Evolutionary conservation across 2,888 invertebrate genomes (phyloP), one percentile per base, ranked within the genome.

Genomic region (Acleris literana): DNA sequence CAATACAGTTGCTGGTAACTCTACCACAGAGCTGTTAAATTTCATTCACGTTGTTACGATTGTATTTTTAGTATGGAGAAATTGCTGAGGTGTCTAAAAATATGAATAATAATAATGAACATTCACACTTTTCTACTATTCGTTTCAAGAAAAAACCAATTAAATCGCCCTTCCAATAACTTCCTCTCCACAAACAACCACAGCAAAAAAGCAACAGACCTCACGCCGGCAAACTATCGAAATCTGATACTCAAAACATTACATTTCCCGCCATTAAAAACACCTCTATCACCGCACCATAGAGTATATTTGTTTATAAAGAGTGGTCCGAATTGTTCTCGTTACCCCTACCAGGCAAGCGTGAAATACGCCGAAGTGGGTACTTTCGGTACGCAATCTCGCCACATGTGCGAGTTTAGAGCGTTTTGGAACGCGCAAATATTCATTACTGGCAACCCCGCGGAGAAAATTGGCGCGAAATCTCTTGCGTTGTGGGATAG

Each of bases 401-500:
- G 78, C 87, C 87, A 87, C 87, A 88, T 87, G 88, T 81, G 79
- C 80, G 70, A 68, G 61, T 68, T 52, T 56, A 55, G 58, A 61
- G 60, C 65, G 70, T 72, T 80, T 76, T 72, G 71, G 78, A 79
- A 76, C 79, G 77, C 76, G 64, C 72, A 70, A 77, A 78, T 77
- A 81, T 83, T 85, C 82, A 84, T 85, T 84, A 83, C 79, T 78
- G 76, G 84, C 81, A 80, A 73, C 85, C 88, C 88, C 75, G 87
- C 75, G 72, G 88, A 68, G 87, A 86, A 84, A 85, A 87, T 85
- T 86, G 84, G 78, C 82, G 82, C 78, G 72, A 77, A 76, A 76
- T 74, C 69, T 75, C 74, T 72, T 61, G 69, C 70, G 69, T 58
- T 56, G 51, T 52, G 52, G 33, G n/a, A 43, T 71, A 72, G 71